These are phyloP conservation scores for Cantharis rufa DNA, from an alignment of 2,888 invertebrate genomes.

Conservation along the genomic window DNA sequence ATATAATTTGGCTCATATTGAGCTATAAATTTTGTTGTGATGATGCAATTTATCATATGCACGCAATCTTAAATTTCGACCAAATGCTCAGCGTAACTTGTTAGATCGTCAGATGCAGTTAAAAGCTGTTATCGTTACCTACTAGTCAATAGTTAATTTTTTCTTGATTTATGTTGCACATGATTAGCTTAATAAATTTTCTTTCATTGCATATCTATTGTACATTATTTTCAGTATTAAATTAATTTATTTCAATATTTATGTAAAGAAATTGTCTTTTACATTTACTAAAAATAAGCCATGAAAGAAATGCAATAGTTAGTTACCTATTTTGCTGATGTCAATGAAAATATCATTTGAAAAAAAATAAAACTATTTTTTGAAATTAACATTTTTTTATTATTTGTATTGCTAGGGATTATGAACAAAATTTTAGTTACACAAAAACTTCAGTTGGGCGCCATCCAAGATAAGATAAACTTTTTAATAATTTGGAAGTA, in stretches of 20 bases:
- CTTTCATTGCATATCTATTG: neutral
- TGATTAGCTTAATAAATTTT: conserved; percentile 1
- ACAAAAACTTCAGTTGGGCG: neutral
- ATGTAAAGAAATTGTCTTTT: conserved; percentile 15
- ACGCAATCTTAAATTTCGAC: conserved; percentile 33
- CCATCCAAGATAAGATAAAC: too few species aligned
- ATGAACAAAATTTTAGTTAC: neutral
- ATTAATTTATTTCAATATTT: conserved; percentile 33
- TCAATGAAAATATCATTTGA: conserved; percentile 19
- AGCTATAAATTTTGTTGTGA: conserved; percentile 43
- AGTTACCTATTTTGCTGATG: conserved; percentile 20
- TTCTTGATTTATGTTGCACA: conserved; percentile 2
- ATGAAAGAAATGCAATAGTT: conserved; percentile 24
- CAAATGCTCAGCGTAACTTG: conserved; percentile 26
- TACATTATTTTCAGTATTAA: conserved; percentile 30
- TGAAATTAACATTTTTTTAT: neutral
- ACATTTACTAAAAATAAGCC: conserved; percentile 1
- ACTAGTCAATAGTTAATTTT: conserved; percentile 23
- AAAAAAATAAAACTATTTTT: conserved; percentile 26
- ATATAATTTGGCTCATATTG: conserved; percentile 35
- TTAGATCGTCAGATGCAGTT: conserved; percentile 5
- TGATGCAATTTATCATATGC: conserved; percentile 34
- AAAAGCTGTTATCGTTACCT: conserved; percentile 9
- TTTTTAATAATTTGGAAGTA: too few species aligned
- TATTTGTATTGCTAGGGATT: neutral